phyloP scores from a whole-genome alignment of 2,797 vertebrate species.

The Epinephelus malabaricus region DNA sequence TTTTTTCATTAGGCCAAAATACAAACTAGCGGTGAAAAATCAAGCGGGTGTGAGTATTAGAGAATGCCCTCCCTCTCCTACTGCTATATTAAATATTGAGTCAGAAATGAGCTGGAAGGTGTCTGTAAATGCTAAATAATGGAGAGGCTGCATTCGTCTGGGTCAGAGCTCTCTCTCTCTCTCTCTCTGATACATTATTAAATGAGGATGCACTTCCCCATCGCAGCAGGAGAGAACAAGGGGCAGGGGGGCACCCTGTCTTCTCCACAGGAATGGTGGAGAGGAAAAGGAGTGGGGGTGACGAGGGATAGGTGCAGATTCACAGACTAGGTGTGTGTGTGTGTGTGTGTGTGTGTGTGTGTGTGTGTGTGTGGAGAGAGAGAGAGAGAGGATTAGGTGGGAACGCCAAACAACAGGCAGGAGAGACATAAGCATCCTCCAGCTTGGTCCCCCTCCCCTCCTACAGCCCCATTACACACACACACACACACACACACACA shows the following conservation, averaged over 20 bases:
- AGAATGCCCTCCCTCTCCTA: slow-evolving; percentile 49
- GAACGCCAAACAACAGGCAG: slow-evolving; percentile 86
- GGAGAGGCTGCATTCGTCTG: slow-evolving; percentile 92
- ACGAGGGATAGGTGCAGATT: slow-evolving; percentile 58
- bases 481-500: slow-evolving; percentile 51
- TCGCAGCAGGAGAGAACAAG: slow-evolving; percentile 90
- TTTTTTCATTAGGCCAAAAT: slow-evolving; percentile 76
- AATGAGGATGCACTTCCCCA: slow-evolving; percentile 98
- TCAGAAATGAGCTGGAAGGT: slow-evolving; percentile 97
- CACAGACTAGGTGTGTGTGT: slow-evolving; percentile 56
- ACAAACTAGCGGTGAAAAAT: slow-evolving; percentile 73
- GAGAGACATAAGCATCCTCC: slow-evolving; percentile 58
- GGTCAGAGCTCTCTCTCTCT: slow-evolving; percentile 89
- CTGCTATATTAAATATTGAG: slow-evolving; percentile 96
- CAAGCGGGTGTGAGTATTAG: slow-evolving; percentile 72
- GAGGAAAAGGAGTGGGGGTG: slow-evolving; percentile 28
- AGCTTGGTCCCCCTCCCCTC: slow-evolving; percentile 48
- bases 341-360: slow-evolving; percentile 56
- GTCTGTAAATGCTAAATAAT: slow-evolving; percentile 99
- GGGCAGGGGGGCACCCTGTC: slow-evolving; percentile 91
- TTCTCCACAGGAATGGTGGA: slow-evolving; percentile 89
- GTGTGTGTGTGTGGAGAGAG: slow-evolving; percentile 3
- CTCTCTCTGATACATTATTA: slow-evolving; percentile 98
- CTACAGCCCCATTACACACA: slow-evolving; percentile 52
- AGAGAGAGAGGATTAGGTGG: slow-evolving; percentile 75